A percentile compares a stretch with the other conserved stretches of the same genome.
Evolutionary conservation across 2,113 vertebrate genomes (phyloP).

Genomic region (Phocoena phocoena): DNA sequence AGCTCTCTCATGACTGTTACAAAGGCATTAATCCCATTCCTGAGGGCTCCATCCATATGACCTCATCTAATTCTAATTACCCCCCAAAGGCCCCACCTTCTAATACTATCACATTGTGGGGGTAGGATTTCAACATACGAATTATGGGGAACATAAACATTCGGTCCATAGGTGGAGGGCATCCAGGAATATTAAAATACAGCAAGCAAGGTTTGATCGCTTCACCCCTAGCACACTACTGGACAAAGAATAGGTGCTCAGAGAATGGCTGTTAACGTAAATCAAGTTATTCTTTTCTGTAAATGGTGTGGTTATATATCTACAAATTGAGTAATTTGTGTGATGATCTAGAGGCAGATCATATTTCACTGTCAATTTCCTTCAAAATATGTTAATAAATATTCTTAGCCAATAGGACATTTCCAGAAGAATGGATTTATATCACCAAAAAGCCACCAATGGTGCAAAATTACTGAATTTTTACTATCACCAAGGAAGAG

Average conservation of each 20-base stretch:
- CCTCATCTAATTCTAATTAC: not conserved
- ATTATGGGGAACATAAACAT: not conserved
- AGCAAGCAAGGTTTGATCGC: not conserved
- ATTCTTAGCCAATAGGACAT: not conserved
- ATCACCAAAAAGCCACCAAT: not conserved
- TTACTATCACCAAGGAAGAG: not conserved
- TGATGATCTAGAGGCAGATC: not conserved
- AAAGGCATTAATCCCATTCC: not conserved
- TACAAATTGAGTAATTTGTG: not conserved
- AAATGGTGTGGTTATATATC: not conserved
- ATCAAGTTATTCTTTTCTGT: not conserved
- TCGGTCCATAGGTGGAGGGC: not conserved
- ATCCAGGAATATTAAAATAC: not conserved
- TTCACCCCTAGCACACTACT: not conserved
- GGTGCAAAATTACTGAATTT: not conserved
- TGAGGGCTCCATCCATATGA: not conserved
- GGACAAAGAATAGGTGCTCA: not conserved
- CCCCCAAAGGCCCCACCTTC: not conserved
- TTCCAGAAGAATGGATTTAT: not conserved
- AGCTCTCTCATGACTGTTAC: not conserved
- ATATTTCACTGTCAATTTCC: not conserved
- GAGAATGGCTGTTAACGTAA: constrained; percentile 2
- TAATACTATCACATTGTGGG: not conserved
- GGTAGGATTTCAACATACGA: not conserved
- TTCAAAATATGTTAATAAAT: constrained; percentile 1